A percentile compares a stretch with the other conserved stretches of the same genome.
Conservation (phyloP, 2,797 vertebrate genomes). For the Limosa lapponica region DNA sequence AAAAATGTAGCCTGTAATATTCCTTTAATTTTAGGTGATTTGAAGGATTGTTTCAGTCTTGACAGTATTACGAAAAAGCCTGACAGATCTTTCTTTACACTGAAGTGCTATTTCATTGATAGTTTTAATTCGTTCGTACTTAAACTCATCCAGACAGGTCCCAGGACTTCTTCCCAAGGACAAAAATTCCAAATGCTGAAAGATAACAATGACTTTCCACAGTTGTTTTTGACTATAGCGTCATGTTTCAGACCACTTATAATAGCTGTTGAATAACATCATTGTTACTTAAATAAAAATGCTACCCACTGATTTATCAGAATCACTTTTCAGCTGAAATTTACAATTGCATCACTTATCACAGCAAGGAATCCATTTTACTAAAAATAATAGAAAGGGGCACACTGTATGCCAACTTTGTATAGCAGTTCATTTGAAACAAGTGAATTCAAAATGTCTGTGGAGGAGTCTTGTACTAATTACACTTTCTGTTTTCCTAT, state of each 20-base stretch:
- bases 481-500: slow-evolving; percentile 46
- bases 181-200: background rate
- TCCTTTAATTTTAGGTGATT: background rate
- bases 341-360: slow-evolving; percentile 75
- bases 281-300: slow-evolving; percentile 70
- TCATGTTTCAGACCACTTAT: slow-evolving; percentile 50
- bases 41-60: background rate
- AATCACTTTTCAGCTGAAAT: slow-evolving; percentile 72
- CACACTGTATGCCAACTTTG: slow-evolving; percentile 56
- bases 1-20: background rate
- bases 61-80: background rate
- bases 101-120: background rate
- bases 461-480: slow-evolving; percentile 52
- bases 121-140: background rate
- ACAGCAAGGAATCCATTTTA: slow-evolving; percentile 77
- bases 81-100: background rate
- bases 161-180: background rate
- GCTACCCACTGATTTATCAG: slow-evolving; percentile 66
- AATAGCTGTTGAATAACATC: slow-evolving; percentile 17
- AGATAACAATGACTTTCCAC: background rate
- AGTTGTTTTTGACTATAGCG: background rate
- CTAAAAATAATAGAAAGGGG: slow-evolving; percentile 71
- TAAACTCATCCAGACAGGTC: background rate
- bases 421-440: slow-evolving; percentile 61
- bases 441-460: slow-evolving; percentile 67